Base-by-base conservation (phyloP, 1,140 invertebrate species). In the Drosophila albomicans region DNA sequence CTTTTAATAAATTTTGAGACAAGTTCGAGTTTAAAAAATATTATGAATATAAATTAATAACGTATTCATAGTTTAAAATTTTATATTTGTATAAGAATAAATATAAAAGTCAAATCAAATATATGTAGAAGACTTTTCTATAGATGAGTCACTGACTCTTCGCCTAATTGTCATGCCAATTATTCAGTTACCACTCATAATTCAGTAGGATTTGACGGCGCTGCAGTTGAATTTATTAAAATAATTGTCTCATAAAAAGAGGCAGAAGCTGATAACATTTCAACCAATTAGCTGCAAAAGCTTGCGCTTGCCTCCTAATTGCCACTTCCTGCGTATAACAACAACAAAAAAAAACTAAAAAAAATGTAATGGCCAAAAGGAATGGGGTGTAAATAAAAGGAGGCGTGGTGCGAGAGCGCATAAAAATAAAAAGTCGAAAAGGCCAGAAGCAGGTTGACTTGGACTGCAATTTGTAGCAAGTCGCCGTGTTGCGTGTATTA, bases 401-500 rank as follows among this genome's bases (percentile, higher is more conserved):
- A 63, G 61, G 52, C 66, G 66, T 61, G 54, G 67, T 25, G 20
- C 35, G 51, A 10, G 41, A 1, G 46, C 13, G 45, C 30, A 49
- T 56, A 66, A 62, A 70, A 43, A 1, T 45, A 8, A 54, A 25
- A 62, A 41, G 45, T 32, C 15, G 2, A 57, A 46, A 69, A 49
- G 7, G 20, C 13, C 6, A 45, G 16, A 5, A 71, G 57, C 58
- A 65, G 76, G 79, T 82, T 80, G 79, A 82, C 72, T 73, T 71
- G 68, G 80, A 61, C 67, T 78, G 85, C 85, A 88, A 88, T 88
- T 88, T 88, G 85, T 88, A 85, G 78, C 64, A 65, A 85, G 85
- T 81, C 75, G 69, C 67, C 73, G 82, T 73, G 65, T 88, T 84
- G 84, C 85, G 85, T 89, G 81, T 88, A 88, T 88, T 88, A 88